phyloP scores from a whole-genome alignment of 2,113 vertebrate genomes.

The Parus major region DNA sequence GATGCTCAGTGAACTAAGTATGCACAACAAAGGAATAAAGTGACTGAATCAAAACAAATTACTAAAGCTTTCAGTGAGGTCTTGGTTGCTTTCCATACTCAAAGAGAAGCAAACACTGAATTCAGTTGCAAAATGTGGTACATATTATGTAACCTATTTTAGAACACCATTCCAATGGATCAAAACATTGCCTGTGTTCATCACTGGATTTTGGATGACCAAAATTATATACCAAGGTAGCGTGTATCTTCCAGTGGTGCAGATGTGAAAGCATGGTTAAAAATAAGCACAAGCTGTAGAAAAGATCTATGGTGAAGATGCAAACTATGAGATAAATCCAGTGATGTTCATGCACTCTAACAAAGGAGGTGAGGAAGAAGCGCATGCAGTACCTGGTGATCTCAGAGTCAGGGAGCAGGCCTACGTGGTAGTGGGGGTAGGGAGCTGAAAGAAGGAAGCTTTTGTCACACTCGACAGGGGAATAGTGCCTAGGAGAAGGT shows the following conservation, averaged over 20 bases:
- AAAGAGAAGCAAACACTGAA: not conserved
- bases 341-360: conserved; percentile 51
- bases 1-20: not conserved
- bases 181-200: conserved; percentile 4
- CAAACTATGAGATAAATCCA: conserved; percentile 35
- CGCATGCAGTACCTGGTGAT: conserved; percentile 91
- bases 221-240: conserved; percentile 13
- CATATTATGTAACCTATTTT: not conserved
- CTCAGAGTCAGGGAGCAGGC: conserved; percentile 93
- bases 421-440: conserved; percentile 92
- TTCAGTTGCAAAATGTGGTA: not conserved
- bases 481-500: conserved; percentile 94
- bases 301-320: not conserved
- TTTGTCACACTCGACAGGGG: conserved; percentile 94
- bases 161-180: conserved; percentile 55
- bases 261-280: conserved; percentile 54
- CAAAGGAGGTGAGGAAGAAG: conserved; percentile 72
- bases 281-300: conserved; percentile 47
- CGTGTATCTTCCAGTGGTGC: not conserved
- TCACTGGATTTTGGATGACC: conserved; percentile 58
- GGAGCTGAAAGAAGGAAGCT: conserved; percentile 92
- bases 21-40: not conserved
- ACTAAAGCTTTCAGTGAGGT: not conserved
- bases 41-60: not conserved
- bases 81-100: not conserved